A percentile compares a stretch with the other conserved stretches of the same genome.
phyloP scores from a whole-genome alignment of 2,113 vertebrate species.

The Ranitomeya variabilis region DNA sequence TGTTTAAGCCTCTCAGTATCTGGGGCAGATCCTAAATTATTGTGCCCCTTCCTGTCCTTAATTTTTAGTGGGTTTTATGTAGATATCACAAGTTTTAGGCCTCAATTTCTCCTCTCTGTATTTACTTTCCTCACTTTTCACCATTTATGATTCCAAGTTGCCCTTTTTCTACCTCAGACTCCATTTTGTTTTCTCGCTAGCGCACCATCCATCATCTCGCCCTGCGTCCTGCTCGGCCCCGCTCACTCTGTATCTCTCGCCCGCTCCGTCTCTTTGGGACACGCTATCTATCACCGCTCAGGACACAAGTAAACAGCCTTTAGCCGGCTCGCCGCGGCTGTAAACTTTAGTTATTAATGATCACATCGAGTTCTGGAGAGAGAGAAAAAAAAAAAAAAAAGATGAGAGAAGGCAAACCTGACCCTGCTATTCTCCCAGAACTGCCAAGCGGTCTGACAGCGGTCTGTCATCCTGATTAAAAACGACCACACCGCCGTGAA shows the following conservation, averaged over 20 bases:
- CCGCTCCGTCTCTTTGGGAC: conserved; percentile 44
- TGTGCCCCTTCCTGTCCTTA: too few relatives aligned
- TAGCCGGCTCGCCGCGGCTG: conserved; percentile 52
- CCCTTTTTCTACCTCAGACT: background rate
- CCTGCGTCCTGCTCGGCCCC: background rate
- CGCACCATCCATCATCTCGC: conserved; percentile 6
- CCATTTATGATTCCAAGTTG: background rate
- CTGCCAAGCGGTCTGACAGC: background rate
- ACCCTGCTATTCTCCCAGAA: background rate
- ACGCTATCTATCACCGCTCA: conserved; percentile 45
- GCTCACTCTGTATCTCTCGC: background rate
- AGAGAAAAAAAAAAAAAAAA: conserved; percentile 4
- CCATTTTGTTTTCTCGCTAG: conserved; percentile 7
- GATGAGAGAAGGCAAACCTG: background rate
- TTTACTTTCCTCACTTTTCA: background rate
- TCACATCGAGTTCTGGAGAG: conserved; percentile 36
- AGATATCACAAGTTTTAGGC: background rate
- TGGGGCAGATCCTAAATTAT: too few relatives aligned
- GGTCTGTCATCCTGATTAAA: background rate
- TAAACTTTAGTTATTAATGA: conserved; percentile 56
- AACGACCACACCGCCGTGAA: background rate
- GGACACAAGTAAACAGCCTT: conserved; percentile 57
- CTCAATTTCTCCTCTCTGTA: background rate
- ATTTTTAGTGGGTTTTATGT: too few relatives aligned
- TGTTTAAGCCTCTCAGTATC: too few relatives aligned